Base-by-base conservation (phyloP, 2,888 invertebrate genomes). In the Leucophenga montana region DNA sequence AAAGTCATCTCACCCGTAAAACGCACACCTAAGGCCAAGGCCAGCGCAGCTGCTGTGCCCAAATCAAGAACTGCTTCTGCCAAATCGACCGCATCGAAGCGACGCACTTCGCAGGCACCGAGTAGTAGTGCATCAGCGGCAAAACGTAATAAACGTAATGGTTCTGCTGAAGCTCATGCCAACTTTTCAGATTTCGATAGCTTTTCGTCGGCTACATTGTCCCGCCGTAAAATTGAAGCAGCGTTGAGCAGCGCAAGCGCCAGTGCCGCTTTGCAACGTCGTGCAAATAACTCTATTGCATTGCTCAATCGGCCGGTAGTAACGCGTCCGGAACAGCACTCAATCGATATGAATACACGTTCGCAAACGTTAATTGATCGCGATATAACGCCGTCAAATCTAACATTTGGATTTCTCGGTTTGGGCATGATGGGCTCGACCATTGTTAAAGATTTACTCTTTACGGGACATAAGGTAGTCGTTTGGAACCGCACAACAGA, bases 341-440 rank as follows among this genome's bases (percentile, higher is more conserved):
- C 93, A 0, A 88, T 96, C 69, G 95, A 96, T 86, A 90, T 96
- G 84, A 92, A 92, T 87, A 92, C 92, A 67, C 92, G 95, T 1
- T 93, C 95, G 0, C 93, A 95, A 77, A 93, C 94, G 0, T 89
- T 96, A 14, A 93, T 94, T 80, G 94, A 94, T 83, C 96, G 96
- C 89, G 94, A 95, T 78, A 96, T 97, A 76, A 92, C 92, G 73
- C 94, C 98, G 0, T 96, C 97, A 22, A 92, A 92, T 75, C 92
- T 95, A 89, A 95, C 94, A 85, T 97, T 98, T 87, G 98, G 98
- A 33, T 98, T 98, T 89, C 92, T 98, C 33, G 98, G 98, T 0
- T 91, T 98, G 44, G 98, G 98, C 69, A 95, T 96, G 85, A 98
- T 98, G 95, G 98, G 98, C 65, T 93, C 95, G 72, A 97, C 97